Evolutionary conservation across 2,113 vertebrate genomes (phyloP).

Genomic region (Lipotes vexillifer): DNA sequence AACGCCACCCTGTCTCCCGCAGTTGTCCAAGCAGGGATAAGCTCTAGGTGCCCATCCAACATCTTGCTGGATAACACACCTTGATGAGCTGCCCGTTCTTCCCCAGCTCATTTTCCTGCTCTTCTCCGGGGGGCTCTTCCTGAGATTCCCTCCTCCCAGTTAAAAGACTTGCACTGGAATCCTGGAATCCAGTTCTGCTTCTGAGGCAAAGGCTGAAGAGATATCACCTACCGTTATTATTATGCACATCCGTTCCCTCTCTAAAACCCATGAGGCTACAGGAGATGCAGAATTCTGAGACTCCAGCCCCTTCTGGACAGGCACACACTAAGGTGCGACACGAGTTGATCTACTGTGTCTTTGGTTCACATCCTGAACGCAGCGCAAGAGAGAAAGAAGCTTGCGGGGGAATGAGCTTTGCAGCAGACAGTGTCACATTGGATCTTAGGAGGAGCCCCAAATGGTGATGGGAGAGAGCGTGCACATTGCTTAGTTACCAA

Average conservation of each 20-base stretch:
- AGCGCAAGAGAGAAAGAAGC: not conserved
- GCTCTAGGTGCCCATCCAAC: not conserved
- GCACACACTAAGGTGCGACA: not conserved
- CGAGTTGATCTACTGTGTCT: not conserved
- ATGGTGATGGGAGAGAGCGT: not conserved
- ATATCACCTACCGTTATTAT: not conserved
- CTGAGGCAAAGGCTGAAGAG: not conserved
- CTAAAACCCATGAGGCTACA: not conserved
- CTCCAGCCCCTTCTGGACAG: not conserved
- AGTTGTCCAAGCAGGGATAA: not conserved
- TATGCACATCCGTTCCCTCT: not conserved
- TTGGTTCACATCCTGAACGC: not conserved
- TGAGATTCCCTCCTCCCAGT: too few relatives aligned
- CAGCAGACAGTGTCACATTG: not conserved
- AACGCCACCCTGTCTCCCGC: not conserved
- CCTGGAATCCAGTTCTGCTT: not conserved
- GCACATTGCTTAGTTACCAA: not conserved
- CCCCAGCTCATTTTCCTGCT: not conserved
- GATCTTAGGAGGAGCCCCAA: not conserved
- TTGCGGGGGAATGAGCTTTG: not conserved
- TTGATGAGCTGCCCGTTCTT: not conserved
- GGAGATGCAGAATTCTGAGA: not conserved
- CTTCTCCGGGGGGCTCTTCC: not conserved
- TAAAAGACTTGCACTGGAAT: not conserved
- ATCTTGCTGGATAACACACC: not conserved